Evolutionary conservation across 2,888 invertebrate genomes (phyloP), one percentile per base, ranked within the genome.

Genomic region (Sphecodes monilicornis): DNA sequence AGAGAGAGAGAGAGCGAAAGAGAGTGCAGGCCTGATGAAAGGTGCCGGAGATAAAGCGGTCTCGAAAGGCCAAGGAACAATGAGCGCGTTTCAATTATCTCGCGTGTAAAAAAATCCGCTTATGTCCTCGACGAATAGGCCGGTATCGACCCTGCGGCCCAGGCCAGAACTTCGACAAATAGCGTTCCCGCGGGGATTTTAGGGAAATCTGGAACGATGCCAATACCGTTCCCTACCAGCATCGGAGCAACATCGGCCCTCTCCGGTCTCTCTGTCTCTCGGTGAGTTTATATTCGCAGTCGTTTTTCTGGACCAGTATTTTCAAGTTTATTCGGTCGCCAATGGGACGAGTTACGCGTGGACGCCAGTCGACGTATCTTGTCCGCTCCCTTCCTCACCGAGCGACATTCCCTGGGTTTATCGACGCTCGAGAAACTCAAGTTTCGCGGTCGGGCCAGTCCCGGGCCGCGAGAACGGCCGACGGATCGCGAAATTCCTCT

Each of bases 201-300:
- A 76, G 88, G 80, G 81, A 92, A 90, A 90, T 91, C 90, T 92
- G 92, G 92, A 92, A 86, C 90, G 76, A 69, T 76, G 91, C 92
- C 92, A 92, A 88, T 86, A 80, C 76, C 72, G 80, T 76, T 74
- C 86, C 80, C 86, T 82, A 70, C 74, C 82, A 71, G 76, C 80
- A 69, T 80, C 50, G 50, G n/a, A 54, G 84, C 85, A 82, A 82
- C 86, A 70, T 74, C 74, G 85, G 74, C 64, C 78, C 43, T n/a
- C n/a, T n/a, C n/a, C n/a, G n/a, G n/a, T 50, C 46, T 22, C 50
- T 50, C 50, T 50, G 10, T 50, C 10, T 50, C 10, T 10, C 3
- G 29, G 39, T 46, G 39, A 70, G 69, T 80, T 71, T 85, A 78
- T 81, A 78, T 73, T 75, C 77, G 39, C 32, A 22, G n/a, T n/a